Conservation (phyloP, 2,888 invertebrate species). For the Artemia sp. region DNA sequence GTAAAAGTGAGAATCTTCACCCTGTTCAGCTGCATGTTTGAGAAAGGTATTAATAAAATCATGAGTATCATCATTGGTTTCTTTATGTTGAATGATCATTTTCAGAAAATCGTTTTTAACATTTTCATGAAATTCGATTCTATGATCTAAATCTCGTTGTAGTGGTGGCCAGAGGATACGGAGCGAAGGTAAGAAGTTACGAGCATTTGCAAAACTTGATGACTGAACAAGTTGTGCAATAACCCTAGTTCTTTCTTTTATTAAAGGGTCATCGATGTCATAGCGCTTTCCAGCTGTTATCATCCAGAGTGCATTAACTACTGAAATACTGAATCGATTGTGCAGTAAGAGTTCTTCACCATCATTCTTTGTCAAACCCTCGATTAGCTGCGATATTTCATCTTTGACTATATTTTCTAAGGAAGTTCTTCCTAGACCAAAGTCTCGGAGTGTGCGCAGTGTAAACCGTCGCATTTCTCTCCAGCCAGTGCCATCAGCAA, state of each 20-base stretch:
- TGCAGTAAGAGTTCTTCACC: conserved; percentile 15
- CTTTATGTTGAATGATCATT: neutral
- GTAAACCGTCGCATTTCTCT: conserved; percentile 24
- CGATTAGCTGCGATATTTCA: conserved; percentile 23
- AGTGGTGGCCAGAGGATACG: neutral
- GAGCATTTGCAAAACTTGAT: neutral
- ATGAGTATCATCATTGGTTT: neutral
- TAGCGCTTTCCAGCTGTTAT: conserved; percentile 24
- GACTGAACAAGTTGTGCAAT: conserved; percentile 23
- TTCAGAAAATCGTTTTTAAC: neutral
- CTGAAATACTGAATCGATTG: conserved; percentile 13
- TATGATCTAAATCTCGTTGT: neutral
- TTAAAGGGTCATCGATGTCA: conserved; percentile 25
- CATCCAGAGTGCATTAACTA: conserved; percentile 18
- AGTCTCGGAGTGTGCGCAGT: conserved; percentile 24
- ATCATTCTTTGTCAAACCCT: conserved; percentile 16
- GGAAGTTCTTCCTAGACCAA: conserved; percentile 23
- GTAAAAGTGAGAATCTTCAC: neutral
- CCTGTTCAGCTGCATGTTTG: neutral
- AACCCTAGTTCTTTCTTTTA: conserved; percentile 24
- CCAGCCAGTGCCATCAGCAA: conserved; percentile 22
- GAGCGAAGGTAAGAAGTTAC: neutral
- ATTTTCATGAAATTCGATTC: no score
- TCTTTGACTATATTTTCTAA: conserved; percentile 18
- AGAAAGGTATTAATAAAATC: conserved; percentile 1